These are phyloP conservation scores for Xylocampa areola DNA, from an alignment of 2,888 invertebrate genomes.

Conservation along the genomic window DNA sequence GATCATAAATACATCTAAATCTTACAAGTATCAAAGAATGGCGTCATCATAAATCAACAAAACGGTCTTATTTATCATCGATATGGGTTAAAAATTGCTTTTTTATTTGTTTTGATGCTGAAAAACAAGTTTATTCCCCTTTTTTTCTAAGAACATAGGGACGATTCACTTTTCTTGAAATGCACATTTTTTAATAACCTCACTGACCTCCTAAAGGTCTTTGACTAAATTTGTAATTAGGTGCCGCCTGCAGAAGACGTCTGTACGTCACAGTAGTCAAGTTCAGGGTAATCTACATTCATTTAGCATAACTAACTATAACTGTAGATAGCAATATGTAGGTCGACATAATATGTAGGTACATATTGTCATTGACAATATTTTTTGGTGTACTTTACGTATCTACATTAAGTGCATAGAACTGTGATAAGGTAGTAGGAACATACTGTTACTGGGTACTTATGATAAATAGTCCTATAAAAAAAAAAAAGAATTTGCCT, in stretches of 20 bases:
- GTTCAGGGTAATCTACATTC: constrained; percentile 41
- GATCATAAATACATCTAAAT: constrained; percentile 35
- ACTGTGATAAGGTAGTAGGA: background rate
- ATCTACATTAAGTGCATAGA: background rate
- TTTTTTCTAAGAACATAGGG: constrained; percentile 9
- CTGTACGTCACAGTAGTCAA: constrained; percentile 30
- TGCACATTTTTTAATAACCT: background rate
- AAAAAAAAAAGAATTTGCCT: no score
- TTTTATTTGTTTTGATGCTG: constrained; percentile 2
- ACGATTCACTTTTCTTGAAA: background rate
- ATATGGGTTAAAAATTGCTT: constrained; percentile 1
- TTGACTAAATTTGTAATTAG: constrained; percentile 32
- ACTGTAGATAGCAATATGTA: constrained; percentile 16
- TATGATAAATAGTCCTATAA: no score
- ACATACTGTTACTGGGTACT: no score
- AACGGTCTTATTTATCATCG: constrained; percentile 20
- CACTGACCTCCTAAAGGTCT: constrained; percentile 8
- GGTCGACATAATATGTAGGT: constrained; percentile 21
- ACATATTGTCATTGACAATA: constrained; percentile 18
- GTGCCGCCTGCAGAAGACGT: constrained; percentile 29
- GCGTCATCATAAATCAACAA: constrained; percentile 25
- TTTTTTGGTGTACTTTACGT: constrained; percentile 9
- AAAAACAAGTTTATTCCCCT: constrained; percentile 2
- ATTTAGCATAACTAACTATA: constrained; percentile 6
- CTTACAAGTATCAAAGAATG: constrained; percentile 17